A percentile compares a stretch with the other conserved stretches of the same genome.
These are phyloP conservation scores for Tinamus major DNA, from an alignment of 2,797 vertebrate genomes.

Conservation along the genomic window DNA sequence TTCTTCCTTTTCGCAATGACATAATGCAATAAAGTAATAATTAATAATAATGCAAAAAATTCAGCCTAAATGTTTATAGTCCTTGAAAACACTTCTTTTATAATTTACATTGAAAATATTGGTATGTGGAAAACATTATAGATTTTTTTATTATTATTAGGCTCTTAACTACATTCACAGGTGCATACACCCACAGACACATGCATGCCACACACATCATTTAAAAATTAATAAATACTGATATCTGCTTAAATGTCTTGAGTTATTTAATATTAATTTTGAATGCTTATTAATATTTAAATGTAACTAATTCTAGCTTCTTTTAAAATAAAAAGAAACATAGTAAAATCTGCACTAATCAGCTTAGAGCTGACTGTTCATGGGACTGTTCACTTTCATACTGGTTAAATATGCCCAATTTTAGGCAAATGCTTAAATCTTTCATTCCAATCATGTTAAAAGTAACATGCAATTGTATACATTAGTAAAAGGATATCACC, in stretches of 20 bases:
- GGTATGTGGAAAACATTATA: not conserved
- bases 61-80: not conserved
- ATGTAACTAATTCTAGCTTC: accelerated
- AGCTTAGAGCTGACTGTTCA: not conserved
- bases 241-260: not conserved
- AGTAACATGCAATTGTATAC: not conserved
- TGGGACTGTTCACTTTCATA: not conserved
- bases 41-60: not conserved
- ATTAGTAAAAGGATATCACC: not conserved
- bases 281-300: not conserved
- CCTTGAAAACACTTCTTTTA: not conserved
- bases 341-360: not conserved
- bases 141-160: not conserved
- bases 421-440: not conserved
- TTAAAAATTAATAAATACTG: not conserved
- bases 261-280: not conserved
- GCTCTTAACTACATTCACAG: not conserved
- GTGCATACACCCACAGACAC: accelerated
- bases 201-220: accelerated
- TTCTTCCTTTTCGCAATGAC: not conserved
- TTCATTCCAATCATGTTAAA: not conserved
- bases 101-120: not conserved
- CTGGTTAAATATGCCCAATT: not conserved
- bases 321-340: not conserved
- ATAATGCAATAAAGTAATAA: not conserved